These are phyloP conservation scores for Zenarchopterus dispar DNA, from an alignment of 2,797 vertebrate genomes.

Conservation along the genomic window DNA sequence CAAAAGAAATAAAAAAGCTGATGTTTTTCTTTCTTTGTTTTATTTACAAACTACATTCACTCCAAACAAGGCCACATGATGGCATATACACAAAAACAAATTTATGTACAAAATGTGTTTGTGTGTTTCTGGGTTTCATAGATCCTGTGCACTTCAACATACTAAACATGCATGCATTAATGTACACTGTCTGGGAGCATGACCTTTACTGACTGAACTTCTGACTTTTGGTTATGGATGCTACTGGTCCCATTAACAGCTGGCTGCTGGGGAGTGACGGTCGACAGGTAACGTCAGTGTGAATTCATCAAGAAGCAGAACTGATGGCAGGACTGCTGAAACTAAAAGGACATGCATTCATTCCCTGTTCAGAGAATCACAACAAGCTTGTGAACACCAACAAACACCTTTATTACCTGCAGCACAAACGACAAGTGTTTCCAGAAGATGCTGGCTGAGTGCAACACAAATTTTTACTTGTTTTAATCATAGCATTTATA, in stretches of 20 bases:
- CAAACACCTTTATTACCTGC: not conserved
- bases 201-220: conserved; percentile 15
- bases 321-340: not conserved
- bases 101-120: conserved; percentile 50
- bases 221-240: conserved; percentile 9
- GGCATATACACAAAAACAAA: conserved; percentile 57
- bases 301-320: conserved; percentile 9
- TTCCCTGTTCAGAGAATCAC: conserved; percentile 8
- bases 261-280: conserved; percentile 23
- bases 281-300: conserved; percentile 9
- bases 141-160: conserved; percentile 28
- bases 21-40: not conserved
- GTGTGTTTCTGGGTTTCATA: conserved; percentile 21
- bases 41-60: conserved; percentile 77
- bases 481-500: not conserved
- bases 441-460: not conserved
- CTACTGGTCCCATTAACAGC: conserved; percentile 14
- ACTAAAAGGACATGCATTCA: not conserved
- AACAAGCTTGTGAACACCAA: not conserved
- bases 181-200: conserved; percentile 21
- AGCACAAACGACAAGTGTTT: not conserved
- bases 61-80: conserved; percentile 74
- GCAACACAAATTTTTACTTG: not conserved
- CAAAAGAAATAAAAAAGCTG: not conserved
- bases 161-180: conserved; percentile 35